A percentile compares a stretch with the other conserved stretches of the same genome.
Conservation (phyloP, 92 coral and sea anemone genomes). For the Phenganax stokvisi region DNA sequence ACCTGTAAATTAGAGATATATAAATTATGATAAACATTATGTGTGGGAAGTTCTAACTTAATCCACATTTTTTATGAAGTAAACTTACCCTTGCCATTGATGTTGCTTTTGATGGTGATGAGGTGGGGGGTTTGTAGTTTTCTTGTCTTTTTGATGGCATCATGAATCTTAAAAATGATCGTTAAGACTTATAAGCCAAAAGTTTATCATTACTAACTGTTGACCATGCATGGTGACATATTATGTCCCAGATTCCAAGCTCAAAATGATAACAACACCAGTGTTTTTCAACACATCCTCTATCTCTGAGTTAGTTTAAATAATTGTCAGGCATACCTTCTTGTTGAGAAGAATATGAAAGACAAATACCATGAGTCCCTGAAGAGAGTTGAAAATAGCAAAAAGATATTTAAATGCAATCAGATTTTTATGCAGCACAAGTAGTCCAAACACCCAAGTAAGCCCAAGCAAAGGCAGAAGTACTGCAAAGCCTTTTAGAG, state of each 20-base stretch:
- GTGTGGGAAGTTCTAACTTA: too few species aligned
- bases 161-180: neutral
- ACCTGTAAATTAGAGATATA: too few species aligned
- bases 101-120: neutral
- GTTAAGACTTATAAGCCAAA: too few species aligned
- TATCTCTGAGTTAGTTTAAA: neutral
- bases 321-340: neutral
- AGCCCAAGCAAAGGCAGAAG: conserved; percentile 10
- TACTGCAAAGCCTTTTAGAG: conserved; percentile 4
- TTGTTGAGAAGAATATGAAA: conserved; percentile 5
- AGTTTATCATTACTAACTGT: too few species aligned
- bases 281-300: neutral
- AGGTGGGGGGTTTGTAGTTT: neutral
- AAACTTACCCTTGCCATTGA: neutral
- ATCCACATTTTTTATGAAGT: neutral
- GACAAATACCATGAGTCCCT: conserved; percentile 2
- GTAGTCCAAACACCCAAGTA: conserved; percentile 15
- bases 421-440: neutral
- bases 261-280: neutral
- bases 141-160: neutral
- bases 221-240: neutral
- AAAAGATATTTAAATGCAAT: conserved; percentile 21
- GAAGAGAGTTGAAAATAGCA: conserved; percentile 3
- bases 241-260: neutral
- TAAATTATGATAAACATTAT: too few species aligned